A percentile compares a stretch with the other conserved stretches of the same genome.
phyloP scores from a whole-genome alignment of 2,888 invertebrate genomes.

The Acleris sparsana region DNA sequence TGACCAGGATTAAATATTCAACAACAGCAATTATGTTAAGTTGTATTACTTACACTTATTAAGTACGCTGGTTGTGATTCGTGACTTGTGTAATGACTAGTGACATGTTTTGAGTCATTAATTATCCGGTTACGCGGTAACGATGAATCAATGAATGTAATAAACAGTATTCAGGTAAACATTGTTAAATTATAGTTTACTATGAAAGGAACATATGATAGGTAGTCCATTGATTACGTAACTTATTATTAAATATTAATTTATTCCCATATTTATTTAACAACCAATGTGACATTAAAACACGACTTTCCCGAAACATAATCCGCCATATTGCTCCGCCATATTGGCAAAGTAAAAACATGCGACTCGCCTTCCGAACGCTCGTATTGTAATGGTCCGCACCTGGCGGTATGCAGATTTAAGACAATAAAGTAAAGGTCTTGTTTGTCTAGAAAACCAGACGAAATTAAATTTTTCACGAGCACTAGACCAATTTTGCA shows the following conservation, averaged over 20 bases:
- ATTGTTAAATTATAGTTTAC: background rate
- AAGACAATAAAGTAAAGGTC: conserved; percentile 18
- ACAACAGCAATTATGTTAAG: background rate
- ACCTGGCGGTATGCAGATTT: conserved; percentile 26
- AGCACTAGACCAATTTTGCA: conserved; percentile 21
- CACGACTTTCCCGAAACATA: conserved; percentile 14
- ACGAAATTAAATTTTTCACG: conserved; percentile 29
- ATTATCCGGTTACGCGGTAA: conserved; percentile 15
- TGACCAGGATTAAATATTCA: conserved; percentile 8
- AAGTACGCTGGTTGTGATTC: conserved; percentile 18
- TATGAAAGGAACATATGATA: too few species aligned
- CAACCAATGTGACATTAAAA: conserved; percentile 1
- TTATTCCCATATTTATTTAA: background rate
- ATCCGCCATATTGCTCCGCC: conserved; percentile 27
- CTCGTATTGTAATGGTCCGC: conserved; percentile 33
- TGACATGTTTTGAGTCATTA: conserved; percentile 10
- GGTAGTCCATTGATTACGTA: too few species aligned
- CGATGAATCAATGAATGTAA: conserved; percentile 13
- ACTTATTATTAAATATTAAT: background rate
- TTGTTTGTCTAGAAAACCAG: conserved; percentile 32
- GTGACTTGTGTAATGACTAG: conserved; percentile 25
- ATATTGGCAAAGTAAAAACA: conserved; percentile 27
- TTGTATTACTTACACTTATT: conserved; percentile 21
- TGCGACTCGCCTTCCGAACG: conserved; percentile 23
- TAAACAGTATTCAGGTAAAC: background rate